Conservation (phyloP, 2,113 vertebrate species). For the Circaetus cinerascens region DNA sequence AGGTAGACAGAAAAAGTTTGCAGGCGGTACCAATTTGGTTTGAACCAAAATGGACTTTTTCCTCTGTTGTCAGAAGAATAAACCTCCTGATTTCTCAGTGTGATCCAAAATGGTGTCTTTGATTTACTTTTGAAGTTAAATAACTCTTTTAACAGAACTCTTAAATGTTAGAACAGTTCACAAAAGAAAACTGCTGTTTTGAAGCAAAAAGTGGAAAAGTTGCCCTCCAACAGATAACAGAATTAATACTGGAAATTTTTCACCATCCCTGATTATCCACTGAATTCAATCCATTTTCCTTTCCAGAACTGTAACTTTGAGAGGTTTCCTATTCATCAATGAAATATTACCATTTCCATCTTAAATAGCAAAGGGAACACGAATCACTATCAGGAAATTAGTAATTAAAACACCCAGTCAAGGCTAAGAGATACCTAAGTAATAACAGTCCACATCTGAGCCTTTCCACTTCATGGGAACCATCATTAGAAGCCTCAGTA, state of each 20-base stretch:
- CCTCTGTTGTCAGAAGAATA: neutral
- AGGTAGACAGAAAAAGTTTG: neutral
- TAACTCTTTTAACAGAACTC: neutral
- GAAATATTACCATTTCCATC: neutral
- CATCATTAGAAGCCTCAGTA: neutral
- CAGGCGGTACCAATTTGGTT: neutral
- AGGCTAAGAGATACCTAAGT: neutral
- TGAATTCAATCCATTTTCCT: neutral
- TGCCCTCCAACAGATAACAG: neutral
- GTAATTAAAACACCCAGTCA: neutral
- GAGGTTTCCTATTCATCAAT: neutral
- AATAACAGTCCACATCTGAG: neutral
- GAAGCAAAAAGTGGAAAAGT: neutral
- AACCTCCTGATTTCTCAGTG: rapidly evolving
- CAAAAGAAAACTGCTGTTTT: neutral
- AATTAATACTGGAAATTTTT: neutral
- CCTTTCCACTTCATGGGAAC: neutral
- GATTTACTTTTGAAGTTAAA: neutral
- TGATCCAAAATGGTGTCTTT: neutral
- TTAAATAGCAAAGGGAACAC: neutral
- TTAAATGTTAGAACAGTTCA: neutral
- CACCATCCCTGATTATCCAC: neutral
- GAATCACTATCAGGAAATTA: neutral
- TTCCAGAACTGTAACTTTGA: neutral
- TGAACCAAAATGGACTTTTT: neutral